phyloP scores from a whole-genome alignment of 2,797 vertebrate species.

The Huso huso region DNA sequence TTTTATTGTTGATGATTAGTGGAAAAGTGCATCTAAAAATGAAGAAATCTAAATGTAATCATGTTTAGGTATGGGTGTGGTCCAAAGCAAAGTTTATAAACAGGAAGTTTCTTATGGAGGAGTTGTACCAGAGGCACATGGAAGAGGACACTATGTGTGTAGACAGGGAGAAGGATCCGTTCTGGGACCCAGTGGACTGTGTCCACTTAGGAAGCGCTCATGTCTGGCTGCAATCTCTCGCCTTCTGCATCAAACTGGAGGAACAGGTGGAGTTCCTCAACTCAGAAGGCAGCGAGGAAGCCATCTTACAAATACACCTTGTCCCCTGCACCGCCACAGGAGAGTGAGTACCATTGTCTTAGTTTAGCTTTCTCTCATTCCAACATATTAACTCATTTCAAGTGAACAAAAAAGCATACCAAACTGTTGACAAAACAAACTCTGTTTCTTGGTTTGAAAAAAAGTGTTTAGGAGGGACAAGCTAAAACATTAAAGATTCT shows the following conservation, averaged over 20 bases:
- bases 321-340: slow-evolving; percentile 64
- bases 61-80: slow-evolving; percentile 78
- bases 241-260: slow-evolving; percentile 68
- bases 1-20: not conserved
- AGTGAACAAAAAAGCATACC: no score
- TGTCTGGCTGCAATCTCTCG: slow-evolving; percentile 79
- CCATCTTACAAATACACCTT: slow-evolving; percentile 60
- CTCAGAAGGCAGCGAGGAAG: slow-evolving; percentile 73
- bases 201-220: slow-evolving; percentile 75
- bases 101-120: slow-evolving; percentile 85
- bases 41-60: not conserved
- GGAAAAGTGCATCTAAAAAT: not conserved
- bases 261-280: slow-evolving; percentile 76
- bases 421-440: no score
- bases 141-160: slow-evolving; percentile 37
- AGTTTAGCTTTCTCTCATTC: no score
- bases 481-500: no score
- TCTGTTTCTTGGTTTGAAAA: no score
- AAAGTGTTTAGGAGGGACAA: no score
- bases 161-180: slow-evolving; percentile 68
- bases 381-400: no score
- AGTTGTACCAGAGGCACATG: slow-evolving; percentile 66
- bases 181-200: slow-evolving; percentile 78
- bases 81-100: slow-evolving; percentile 83
- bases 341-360: slow-evolving; percentile 49